phyloP scores from a whole-genome alignment of 2,888 invertebrate genomes.

The Agrotis puta region DNA sequence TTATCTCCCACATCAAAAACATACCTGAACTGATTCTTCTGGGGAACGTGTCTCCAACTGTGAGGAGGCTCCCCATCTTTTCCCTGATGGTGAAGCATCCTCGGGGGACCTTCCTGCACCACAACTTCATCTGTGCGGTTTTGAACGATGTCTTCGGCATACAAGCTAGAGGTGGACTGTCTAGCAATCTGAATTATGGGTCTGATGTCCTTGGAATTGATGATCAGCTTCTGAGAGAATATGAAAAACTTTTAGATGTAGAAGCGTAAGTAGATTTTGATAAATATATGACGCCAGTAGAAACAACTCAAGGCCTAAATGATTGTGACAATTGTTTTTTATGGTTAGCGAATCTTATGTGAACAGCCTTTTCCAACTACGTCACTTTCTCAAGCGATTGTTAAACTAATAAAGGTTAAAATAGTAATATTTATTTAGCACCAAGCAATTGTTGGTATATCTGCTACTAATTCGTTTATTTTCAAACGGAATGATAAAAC shows the following conservation, averaged over 20 bases:
- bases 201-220: constrained; percentile 96
- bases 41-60: constrained; percentile 93
- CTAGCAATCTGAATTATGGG: constrained; percentile 96
- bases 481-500: constrained; percentile 33
- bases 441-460: constrained; percentile 29
- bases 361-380: not conserved
- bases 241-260: constrained; percentile 92
- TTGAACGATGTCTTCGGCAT: constrained; percentile 98
- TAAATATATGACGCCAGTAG: constrained; percentile 2
- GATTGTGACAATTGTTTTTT: constrained; percentile 22
- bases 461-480: constrained; percentile 33
- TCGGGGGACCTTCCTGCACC: constrained; percentile 95
- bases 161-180: constrained; percentile 95
- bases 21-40: constrained; percentile 95
- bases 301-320: constrained; percentile 31
- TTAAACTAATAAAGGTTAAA: not conserved
- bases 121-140: constrained; percentile 96
- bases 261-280: constrained; percentile 81
- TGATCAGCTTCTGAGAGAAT: constrained; percentile 93
- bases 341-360: constrained; percentile 1
- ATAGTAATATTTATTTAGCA: constrained; percentile 4
- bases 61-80: constrained; percentile 95
- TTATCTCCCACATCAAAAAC: constrained; percentile 94
- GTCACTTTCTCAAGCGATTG: no score
- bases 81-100: constrained; percentile 96